phyloP scores from a whole-genome alignment of 2,113 vertebrate genomes.

The Nicator chloris region DNA sequence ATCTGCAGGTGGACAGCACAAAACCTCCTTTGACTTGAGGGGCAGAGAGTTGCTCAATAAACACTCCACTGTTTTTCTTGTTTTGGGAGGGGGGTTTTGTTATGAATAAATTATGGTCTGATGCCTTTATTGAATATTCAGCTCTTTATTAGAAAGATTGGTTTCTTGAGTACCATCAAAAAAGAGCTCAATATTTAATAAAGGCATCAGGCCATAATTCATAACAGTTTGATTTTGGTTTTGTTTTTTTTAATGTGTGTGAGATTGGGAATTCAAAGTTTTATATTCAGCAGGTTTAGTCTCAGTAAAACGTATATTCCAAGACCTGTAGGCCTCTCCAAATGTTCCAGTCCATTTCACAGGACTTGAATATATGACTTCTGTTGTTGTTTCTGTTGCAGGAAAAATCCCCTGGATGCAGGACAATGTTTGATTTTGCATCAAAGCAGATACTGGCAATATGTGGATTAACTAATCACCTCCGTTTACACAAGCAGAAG shows the following conservation, averaged over 20 bases:
- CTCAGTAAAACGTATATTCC: background rate
- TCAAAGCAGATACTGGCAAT: background rate
- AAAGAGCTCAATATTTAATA: too few species aligned
- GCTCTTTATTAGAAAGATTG: too few species aligned
- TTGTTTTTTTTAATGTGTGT: background rate
- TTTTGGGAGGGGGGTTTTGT: background rate
- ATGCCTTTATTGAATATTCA: too few species aligned
- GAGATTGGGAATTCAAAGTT: slow-evolving; percentile 20
- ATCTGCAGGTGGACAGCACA: slow-evolving; percentile 44
- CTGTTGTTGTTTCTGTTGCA: background rate
- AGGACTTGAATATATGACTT: background rate
- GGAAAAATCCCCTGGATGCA: slow-evolving; percentile 5
- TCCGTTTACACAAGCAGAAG: background rate
- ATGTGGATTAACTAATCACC: background rate
- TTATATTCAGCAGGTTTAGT: background rate
- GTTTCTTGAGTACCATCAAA: too few species aligned
- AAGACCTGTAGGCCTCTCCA: background rate
- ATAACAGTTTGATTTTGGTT: too few species aligned
- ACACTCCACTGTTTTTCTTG: background rate
- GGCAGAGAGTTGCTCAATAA: slow-evolving; percentile 14
- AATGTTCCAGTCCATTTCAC: slow-evolving; percentile 11
- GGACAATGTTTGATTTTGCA: background rate
- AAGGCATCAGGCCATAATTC: too few species aligned
- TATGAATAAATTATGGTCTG: too few species aligned
- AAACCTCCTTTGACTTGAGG: slow-evolving; percentile 2